Conservation (phyloP, 35 echinoderm and acorn worm species). For the Lytechinus variegatus region DNA sequence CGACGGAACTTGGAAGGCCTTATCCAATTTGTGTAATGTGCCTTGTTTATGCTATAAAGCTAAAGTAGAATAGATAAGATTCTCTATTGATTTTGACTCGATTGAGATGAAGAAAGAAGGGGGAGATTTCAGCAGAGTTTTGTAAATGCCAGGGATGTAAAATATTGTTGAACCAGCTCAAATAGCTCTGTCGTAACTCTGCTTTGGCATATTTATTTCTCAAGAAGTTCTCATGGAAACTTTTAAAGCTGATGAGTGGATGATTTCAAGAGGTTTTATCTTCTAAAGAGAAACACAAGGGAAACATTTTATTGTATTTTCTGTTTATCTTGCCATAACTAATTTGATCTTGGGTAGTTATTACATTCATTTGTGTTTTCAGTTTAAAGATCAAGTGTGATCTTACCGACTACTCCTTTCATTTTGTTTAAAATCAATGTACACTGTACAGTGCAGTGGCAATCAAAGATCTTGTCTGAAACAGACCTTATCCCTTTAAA, state of each 20-base stretch:
- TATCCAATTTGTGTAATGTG: constrained; percentile 49
- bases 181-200: not conserved
- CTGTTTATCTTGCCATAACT: not conserved
- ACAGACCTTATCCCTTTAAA: not conserved
- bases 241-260: not conserved
- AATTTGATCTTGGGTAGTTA: not conserved
- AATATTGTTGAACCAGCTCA: not conserved
- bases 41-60: constrained; percentile 36
- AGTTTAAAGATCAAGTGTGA: not conserved
- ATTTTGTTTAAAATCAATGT: too few species aligned
- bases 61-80: not conserved
- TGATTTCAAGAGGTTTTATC: not conserved
- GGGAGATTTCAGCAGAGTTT: not conserved
- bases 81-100: not conserved
- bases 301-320: not conserved
- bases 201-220: not conserved
- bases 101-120: not conserved
- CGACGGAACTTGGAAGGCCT: constrained; percentile 1
- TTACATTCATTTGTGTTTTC: not conserved
- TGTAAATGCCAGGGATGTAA: not conserved
- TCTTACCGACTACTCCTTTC: too few species aligned
- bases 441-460: too few species aligned
- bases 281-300: not conserved
- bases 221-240: not conserved
- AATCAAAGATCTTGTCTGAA: not conserved